Evolutionary conservation across 1,140 invertebrate species (phyloP).

Genomic region (Drosophila pandora): DNA sequence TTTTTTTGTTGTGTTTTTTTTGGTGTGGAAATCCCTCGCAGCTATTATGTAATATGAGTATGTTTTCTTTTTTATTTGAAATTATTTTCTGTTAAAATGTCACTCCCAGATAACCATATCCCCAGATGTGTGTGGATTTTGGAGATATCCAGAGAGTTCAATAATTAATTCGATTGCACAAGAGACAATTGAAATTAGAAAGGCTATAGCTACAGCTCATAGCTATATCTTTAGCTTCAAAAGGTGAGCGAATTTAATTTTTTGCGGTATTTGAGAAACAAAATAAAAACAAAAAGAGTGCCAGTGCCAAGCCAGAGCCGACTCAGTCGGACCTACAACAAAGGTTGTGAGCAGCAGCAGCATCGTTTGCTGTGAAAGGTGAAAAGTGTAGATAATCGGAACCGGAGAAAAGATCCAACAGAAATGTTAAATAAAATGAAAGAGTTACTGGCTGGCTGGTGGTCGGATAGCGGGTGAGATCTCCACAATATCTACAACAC

Average conservation of each 20-base stretch:
- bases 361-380: constrained; percentile 74
- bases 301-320: no score
- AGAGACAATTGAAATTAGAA: constrained; percentile 79
- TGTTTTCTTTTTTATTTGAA: constrained; percentile 27
- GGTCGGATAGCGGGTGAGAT: constrained; percentile 66
- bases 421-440: constrained; percentile 4
- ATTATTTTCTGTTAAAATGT: constrained; percentile 24
- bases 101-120: constrained; percentile 23
- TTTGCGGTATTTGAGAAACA: constrained; percentile 27
- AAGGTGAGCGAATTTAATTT: constrained; percentile 50
- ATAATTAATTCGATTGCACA: constrained; percentile 75
- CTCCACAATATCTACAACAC: constrained; percentile 41
- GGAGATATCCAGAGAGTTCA: not conserved
- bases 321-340: constrained; percentile 53
- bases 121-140: constrained; percentile 38
- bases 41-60: constrained; percentile 39
- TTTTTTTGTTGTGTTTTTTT: constrained; percentile 48
- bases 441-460: not conserved
- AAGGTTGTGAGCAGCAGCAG: constrained; percentile 47
- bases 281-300: constrained; percentile 31
- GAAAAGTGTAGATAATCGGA: constrained; percentile 79
- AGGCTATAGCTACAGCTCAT: constrained; percentile 29
- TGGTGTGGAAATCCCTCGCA: constrained; percentile 47
- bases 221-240: constrained; percentile 14
- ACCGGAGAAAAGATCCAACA: constrained; percentile 55